Evolutionary conservation across 2,888 invertebrate genomes (phyloP).

Genomic region (Elgonia sp.): DNA sequence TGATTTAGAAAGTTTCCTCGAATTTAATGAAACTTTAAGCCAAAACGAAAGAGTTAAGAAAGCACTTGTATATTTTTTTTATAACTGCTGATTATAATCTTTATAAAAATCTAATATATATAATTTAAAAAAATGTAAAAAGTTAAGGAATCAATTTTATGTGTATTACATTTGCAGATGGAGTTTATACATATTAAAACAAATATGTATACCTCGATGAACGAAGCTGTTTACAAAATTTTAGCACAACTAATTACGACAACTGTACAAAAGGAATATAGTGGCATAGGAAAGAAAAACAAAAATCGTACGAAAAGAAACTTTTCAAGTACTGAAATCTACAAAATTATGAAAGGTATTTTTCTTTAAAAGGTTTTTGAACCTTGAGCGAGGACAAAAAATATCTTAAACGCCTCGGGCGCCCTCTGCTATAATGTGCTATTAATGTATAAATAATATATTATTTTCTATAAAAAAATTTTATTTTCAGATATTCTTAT

Average conservation of each 20-base stretch:
- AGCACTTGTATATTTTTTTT: neutral
- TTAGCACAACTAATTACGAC: neutral
- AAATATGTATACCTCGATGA: slow-evolving; percentile 1
- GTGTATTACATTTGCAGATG: slow-evolving; percentile 2
- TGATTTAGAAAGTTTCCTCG: slow-evolving; percentile 12
- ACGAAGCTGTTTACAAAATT: slow-evolving; percentile 8
- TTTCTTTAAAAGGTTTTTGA: slow-evolving; percentile 1
- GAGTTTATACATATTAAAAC: slow-evolving; percentile 8
- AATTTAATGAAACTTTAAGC: slow-evolving; percentile 19
- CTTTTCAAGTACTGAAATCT: slow-evolving; percentile 8
- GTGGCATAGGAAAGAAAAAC: neutral
- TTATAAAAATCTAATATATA: neutral
- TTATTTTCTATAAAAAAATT: no score
- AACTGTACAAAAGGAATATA: slow-evolving; percentile 5
- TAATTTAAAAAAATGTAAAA: neutral
- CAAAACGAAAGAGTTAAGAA: slow-evolving; percentile 1
- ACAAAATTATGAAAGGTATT: slow-evolving; percentile 14
- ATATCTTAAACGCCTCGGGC: no score
- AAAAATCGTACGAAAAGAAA: slow-evolving; percentile 8
- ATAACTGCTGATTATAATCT: neutral
- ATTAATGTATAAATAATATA: no score
- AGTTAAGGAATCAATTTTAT: neutral
- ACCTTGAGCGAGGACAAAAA: no score
- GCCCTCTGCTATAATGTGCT: no score
- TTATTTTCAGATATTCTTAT: no score